Conservation (phyloP, 2,888 invertebrate species). For the Trissoscelio sp. region DNA sequence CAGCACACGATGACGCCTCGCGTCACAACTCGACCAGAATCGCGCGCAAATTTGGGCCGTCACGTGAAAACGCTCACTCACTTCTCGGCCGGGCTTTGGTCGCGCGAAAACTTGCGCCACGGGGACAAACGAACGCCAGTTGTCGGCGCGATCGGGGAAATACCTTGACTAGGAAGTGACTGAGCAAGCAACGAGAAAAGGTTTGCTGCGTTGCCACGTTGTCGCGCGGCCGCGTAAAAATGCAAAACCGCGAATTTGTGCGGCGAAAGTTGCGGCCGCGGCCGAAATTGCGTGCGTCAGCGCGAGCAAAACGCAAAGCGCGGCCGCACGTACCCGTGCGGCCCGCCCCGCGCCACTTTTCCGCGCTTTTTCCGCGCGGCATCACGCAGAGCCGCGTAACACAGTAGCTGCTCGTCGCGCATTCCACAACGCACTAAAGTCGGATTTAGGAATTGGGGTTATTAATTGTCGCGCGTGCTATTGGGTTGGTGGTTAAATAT, state of each 20-base stretch:
- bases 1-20: no score
- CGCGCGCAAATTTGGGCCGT: not conserved
- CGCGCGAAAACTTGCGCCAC: conserved; percentile 38
- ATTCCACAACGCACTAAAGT: conserved; percentile 82
- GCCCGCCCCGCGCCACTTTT: conserved; percentile 27
- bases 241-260: conserved; percentile 73
- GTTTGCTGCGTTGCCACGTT: conserved; percentile 81
- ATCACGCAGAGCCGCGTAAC: conserved; percentile 81
- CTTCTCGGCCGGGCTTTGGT: not conserved
- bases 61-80: not conserved
- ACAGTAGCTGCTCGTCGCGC: conserved; percentile 82
- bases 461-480: conserved; percentile 73
- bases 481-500: conserved; percentile 73
- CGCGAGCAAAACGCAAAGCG: not conserved
- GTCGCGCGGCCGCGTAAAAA: conserved; percentile 77
- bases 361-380: conserved; percentile 62
- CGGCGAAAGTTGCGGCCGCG: conserved; percentile 42
- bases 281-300: conserved; percentile 36
- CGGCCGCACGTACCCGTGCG: conserved; percentile 13
- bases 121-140: conserved; percentile 65
- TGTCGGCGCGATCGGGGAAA: conserved; percentile 71
- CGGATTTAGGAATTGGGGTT: conserved; percentile 72
- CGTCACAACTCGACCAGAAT: not conserved
- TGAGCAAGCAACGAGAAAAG: conserved; percentile 77
- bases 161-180: conserved; percentile 82